Conservation (phyloP, 2,888 invertebrate genomes). For the Drosophila neutralis region DNA sequence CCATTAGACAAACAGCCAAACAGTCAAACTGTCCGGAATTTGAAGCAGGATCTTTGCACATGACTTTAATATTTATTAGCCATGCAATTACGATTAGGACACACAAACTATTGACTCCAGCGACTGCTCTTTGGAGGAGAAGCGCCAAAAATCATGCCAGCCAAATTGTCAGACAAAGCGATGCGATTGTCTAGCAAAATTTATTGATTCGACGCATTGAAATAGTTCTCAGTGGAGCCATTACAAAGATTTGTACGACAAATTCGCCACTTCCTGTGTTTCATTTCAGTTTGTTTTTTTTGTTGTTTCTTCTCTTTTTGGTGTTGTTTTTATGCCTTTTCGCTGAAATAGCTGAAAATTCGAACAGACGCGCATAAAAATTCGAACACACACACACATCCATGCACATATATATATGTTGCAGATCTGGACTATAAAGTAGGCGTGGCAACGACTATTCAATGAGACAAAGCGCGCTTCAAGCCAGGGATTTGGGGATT, state of each 20-base stretch:
- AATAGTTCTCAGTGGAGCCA: slow-evolving; percentile 83
- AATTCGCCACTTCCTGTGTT: slow-evolving; percentile 56
- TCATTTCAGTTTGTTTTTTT: slow-evolving; percentile 30
- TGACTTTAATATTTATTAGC: slow-evolving; percentile 77
- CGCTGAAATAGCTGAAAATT: slow-evolving; percentile 71
- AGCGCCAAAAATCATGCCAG: slow-evolving; percentile 50
- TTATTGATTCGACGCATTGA: slow-evolving; percentile 83
- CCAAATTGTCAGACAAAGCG: slow-evolving; percentile 69
- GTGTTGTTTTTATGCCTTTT: slow-evolving; percentile 41
- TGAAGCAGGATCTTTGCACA: slow-evolving; percentile 44
- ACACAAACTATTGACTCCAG: slow-evolving; percentile 60
- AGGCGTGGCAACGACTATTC: slow-evolving; percentile 71
- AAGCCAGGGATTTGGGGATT: slow-evolving; percentile 30
- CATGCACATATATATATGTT: background rate
- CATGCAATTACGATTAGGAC: slow-evolving; percentile 72
- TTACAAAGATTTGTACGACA: slow-evolving; percentile 82
- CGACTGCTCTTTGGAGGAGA: slow-evolving; percentile 4
- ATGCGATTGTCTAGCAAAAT: slow-evolving; percentile 69
- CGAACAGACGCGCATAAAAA: slow-evolving; percentile 49
- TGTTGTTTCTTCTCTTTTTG: slow-evolving; percentile 3
- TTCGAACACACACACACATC: slow-evolving; percentile 30
- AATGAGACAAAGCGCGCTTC: slow-evolving; percentile 75
- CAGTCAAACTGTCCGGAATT: slow-evolving; percentile 16
- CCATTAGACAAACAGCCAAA: slow-evolving; percentile 22
- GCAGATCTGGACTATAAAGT: slow-evolving; percentile 31